Evolutionary conservation across 2,797 vertebrate genomes (phyloP), one percentile per base, ranked within the genome.

Genomic region (Aselliscus stoliczkanus): DNA sequence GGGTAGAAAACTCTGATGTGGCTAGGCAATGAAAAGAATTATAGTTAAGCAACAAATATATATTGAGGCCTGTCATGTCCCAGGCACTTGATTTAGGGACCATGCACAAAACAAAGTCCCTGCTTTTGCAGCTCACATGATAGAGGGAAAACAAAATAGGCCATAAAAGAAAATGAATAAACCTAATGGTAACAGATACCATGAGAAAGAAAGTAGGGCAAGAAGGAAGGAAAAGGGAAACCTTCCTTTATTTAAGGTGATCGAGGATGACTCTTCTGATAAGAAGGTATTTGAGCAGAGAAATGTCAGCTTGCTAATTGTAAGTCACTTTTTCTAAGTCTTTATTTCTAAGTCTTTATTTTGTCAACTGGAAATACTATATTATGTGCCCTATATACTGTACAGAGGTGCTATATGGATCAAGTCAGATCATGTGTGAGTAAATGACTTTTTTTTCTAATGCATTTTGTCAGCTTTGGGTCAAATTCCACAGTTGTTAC

Each of bases 41-140:
- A 90, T 52, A 93, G 70, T 69, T 92, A 86, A 88, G 29, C 31
- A 77, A 84, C 76, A 87, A 96, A 92, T 96, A 95, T 58, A 87
- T 87, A 95, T 85, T 69, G 76, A 93, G 50, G 25, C 88, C 67
- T 88, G 50, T 42, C 65, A 37, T 37, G 60, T n/a, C 47, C 42
- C 67, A 86, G 70, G 29, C 39, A 77, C 72, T 88, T 88, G 60
- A 73, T 76, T 94, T 79, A 84, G 27, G 27, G 23, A 31, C 87
- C 95, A 25, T 82, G 56, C 60, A 44, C 31, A 92, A 92, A 94
- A 76, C 54, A 58, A 87, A 80, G 39, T 87, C n/a, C 65, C 67
- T 77, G 50, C 23, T 94, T 90, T 67, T 29, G 23, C 7, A 95
- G 62, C 5, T 93, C 42, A 76, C 8, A 87, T 92, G 62, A 62